phyloP scores from a whole-genome alignment of 2,888 invertebrate species.

The Melipona bicolor region DNA sequence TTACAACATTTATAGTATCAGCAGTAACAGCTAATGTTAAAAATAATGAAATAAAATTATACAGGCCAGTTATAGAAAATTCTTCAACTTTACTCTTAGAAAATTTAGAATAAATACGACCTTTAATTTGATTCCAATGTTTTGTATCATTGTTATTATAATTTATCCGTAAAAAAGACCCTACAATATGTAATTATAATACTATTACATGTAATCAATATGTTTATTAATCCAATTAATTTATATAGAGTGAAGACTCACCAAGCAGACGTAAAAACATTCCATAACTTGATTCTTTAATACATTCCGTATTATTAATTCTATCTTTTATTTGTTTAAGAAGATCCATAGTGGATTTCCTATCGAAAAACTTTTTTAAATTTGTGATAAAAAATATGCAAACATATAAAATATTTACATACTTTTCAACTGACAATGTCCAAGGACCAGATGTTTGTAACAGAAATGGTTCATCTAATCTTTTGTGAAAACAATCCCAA shows the following conservation, averaged over 20 bases:
- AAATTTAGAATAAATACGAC: constrained; percentile 87
- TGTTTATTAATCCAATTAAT: background rate
- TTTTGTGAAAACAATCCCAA: constrained; percentile 87
- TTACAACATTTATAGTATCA: constrained; percentile 83
- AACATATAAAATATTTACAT: constrained; percentile 78
- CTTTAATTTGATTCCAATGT: constrained; percentile 85
- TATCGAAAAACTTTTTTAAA: constrained; percentile 56
- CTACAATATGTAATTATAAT: constrained; percentile 66
- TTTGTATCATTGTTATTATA: constrained; percentile 76
- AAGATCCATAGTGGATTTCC: constrained; percentile 77
- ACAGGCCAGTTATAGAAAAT: constrained; percentile 86
- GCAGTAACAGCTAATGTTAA: constrained; percentile 83
- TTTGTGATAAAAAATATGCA: constrained; percentile 3
- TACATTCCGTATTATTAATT: constrained; percentile 74
- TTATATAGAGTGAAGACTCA: constrained; percentile 72
- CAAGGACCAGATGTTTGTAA: constrained; percentile 83
- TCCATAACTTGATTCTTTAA: constrained; percentile 84
- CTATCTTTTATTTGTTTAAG: constrained; percentile 82
- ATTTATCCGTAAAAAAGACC: constrained; percentile 79
- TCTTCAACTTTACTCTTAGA: constrained; percentile 86
- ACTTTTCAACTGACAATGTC: constrained; percentile 83
- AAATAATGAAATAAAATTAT: constrained; percentile 85
- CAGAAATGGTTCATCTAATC: constrained; percentile 86
- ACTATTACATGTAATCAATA: constrained; percentile 59
- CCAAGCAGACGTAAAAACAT: constrained; percentile 85